Conservation (phyloP, 2,113 vertebrate genomes). For the Clupea harengus region DNA sequence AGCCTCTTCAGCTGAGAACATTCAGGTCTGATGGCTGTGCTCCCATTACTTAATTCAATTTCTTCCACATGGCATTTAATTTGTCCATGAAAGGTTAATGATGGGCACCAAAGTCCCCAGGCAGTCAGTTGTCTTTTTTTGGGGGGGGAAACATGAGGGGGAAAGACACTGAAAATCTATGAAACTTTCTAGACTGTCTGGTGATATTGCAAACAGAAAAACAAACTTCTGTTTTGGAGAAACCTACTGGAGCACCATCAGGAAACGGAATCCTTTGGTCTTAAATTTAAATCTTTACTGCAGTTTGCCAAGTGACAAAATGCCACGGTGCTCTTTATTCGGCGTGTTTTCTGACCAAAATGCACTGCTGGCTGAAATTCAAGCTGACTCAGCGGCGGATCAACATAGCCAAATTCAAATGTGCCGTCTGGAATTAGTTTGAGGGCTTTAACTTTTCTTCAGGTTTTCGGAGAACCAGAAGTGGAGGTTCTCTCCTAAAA, state of each 20-base stretch:
- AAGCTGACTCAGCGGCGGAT: conserved; percentile 25
- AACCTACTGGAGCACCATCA: background rate
- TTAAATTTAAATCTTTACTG: background rate
- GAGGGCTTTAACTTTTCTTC: background rate
- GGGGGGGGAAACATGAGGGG: no score
- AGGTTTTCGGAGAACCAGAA: background rate
- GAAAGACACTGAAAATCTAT: no score
- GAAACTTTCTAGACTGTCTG: background rate
- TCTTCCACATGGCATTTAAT: background rate
- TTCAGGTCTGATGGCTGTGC: background rate
- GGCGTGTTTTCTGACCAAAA: conserved; percentile 10
- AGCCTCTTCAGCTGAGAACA: background rate
- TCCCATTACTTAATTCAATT: background rate
- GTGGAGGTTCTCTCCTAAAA: conserved; percentile 15
- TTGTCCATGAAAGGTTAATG: background rate
- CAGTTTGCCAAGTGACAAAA: background rate
- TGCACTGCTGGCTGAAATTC: conserved; percentile 23
- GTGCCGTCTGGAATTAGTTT: conserved; percentile 11
- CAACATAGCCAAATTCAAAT: background rate
- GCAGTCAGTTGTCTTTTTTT: background rate
- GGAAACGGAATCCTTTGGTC: background rate
- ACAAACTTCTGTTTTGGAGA: no score
- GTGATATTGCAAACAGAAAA: background rate
- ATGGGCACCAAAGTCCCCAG: background rate
- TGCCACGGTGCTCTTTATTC: background rate